Base-by-base conservation (phyloP, 2,888 invertebrate species). In the Mythimna vitellina region DNA sequence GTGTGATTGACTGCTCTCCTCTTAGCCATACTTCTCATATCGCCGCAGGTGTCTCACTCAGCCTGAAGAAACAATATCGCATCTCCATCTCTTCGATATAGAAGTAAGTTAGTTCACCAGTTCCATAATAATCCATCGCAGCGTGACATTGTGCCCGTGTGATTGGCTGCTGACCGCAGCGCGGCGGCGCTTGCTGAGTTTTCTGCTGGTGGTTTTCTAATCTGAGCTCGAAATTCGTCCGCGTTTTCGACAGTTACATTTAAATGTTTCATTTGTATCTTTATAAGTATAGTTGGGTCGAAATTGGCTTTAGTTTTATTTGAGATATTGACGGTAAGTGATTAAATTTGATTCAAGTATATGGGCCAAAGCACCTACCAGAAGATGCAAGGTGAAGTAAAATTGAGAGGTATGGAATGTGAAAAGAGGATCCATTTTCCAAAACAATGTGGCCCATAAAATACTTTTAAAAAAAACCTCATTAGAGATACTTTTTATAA, bases 141-240 rank as follows among this genome's bases (percentile, higher is more conserved):
- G 72, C 60, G 85, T 88, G 86, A 83, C 88, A 84, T 76, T 76
- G 80, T 81, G 82, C 76, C 78, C 81, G 81, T 85, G 87, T 89
- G 90, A 90, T 89, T 90, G 89, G 88, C 87, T 84, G 81, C 71
- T 62, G 76, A 86, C 87, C 85, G 76, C 88, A 86, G 72, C 81
- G 88, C 76, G 86, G 85, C 81, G 79, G 75, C 70, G 80, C 80
- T 67, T 85, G 85, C 87, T 87, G 87, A 93, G 92, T 93, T 94
- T 93, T 93, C 93, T 90, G 85, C 81, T 86, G 88, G 94, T 84
- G 93, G 94, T 93, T 94, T 93, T 92, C 94, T 94, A 94, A 93
- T 93, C 92, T 88, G 84, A 75, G 86, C 86, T 87, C 88, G 83
- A 87, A 91, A 91, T 91, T 92, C 88, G 88, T 90, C 87, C 90